Conservation (phyloP, 2,797 vertebrate genomes). For the Phalloptychus januarius region DNA sequence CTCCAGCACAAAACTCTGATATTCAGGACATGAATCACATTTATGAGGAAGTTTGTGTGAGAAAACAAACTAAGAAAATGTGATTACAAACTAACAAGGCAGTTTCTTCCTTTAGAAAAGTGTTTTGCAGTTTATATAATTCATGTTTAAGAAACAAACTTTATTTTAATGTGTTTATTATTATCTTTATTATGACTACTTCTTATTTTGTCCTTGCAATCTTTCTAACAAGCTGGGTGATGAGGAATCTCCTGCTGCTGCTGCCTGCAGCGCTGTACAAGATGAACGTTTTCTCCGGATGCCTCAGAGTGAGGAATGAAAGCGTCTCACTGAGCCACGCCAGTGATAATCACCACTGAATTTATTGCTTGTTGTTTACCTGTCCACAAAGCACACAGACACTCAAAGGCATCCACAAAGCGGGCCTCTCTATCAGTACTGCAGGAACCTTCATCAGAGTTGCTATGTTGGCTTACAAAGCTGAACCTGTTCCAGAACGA, state of each 20-base stretch:
- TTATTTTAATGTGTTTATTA: not conserved
- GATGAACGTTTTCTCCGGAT: conserved; percentile 63
- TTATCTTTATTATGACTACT: not conserved
- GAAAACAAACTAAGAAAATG: not conserved
- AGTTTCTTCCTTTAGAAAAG: not conserved
- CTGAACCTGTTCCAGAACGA: not conserved
- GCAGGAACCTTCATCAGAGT: conserved; percentile 16
- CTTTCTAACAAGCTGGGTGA: not conserved
- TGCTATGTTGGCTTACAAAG: conserved; percentile 8
- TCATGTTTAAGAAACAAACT: not conserved
- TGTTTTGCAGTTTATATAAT: not conserved
- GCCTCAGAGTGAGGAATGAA: conserved; percentile 65
- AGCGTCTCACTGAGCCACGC: conserved; percentile 28
- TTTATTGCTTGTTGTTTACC: conserved; percentile 69
- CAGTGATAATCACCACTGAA: conserved; percentile 64
- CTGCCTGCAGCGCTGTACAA: conserved; percentile 50
- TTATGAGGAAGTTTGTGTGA: not conserved
- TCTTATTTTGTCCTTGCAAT: not conserved
- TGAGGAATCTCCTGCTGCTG: conserved; percentile 10
- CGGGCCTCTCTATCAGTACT: conserved; percentile 25
- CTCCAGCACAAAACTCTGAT: conserved; percentile 58
- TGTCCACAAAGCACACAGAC: conserved; percentile 32
- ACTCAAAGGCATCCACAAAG: conserved; percentile 13
- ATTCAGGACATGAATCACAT: not conserved
- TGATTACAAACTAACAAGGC: not conserved